These are phyloP conservation scores for Acrocera orbiculus DNA, from an alignment of 2,888 invertebrate genomes.

Conservation along the genomic window DNA sequence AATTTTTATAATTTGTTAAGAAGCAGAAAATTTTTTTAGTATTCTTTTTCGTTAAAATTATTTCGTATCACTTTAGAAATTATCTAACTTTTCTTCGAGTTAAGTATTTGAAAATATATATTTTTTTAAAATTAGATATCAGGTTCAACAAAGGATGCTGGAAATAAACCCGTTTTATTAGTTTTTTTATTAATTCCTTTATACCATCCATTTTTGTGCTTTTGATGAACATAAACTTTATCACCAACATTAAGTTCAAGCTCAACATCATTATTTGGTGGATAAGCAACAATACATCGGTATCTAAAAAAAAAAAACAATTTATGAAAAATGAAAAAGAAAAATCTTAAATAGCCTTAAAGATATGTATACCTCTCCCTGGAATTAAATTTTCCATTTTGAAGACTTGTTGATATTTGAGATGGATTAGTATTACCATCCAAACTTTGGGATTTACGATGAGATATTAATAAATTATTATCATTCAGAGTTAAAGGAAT, in stretches of 20 bases:
- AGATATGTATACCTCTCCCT: conserved; percentile 9
- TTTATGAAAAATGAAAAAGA: neutral
- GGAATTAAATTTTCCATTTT: conserved; percentile 4
- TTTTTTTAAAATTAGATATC: conserved; percentile 22
- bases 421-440: conserved; percentile 42
- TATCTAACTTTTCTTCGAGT: too few relatives aligned
- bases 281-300: conserved; percentile 84
- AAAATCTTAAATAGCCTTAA: too few relatives aligned
- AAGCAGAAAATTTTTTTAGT: too few relatives aligned
- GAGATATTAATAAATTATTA: too few relatives aligned
- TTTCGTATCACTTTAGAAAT: too few relatives aligned
- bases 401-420: conserved; percentile 13
- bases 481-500: too few relatives aligned
- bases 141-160: conserved; percentile 81
- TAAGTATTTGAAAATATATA: neutral
- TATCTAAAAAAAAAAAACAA: conserved; percentile 37
- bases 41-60: too few relatives aligned
- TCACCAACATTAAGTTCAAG: conserved; percentile 79
- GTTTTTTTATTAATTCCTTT: conserved; percentile 81
- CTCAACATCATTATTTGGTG: conserved; percentile 86
- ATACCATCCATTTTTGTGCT: conserved; percentile 90
- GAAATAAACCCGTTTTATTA: conserved; percentile 85
- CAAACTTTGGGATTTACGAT: conserved; percentile 68
- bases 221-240: conserved; percentile 77
- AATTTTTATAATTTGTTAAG: too few relatives aligned